Evolutionary conservation across 2,113 vertebrate genomes (phyloP), one percentile per base, ranked within the genome.

Genomic region (Bostrychus sinensis): DNA sequence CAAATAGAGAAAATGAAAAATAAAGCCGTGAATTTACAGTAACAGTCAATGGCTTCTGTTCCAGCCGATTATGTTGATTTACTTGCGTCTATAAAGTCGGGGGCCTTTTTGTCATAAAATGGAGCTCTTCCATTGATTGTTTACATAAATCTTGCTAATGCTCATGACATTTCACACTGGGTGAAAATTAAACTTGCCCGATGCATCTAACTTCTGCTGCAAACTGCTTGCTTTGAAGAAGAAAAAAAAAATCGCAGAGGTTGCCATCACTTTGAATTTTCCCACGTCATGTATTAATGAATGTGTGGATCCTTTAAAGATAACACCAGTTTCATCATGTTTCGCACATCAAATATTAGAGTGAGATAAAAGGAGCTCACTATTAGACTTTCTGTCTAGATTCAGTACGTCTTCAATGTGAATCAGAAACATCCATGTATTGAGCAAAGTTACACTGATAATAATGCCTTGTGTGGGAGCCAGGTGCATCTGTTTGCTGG

Each of bases 101-200:
- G 5, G 16, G 26, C 37, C 54, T 70, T 59, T 41, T 28, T 56
- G 70, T 14, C 26, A 25, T 86, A 77, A 78, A 83, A 74, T 56
- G 54, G 63, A 71, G 72, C 81, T 78, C 65, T 83, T 79, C 63
- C 28, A 39, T 59, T 73, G 68, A 80, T 80, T 86, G 76, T 77
- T 76, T 48, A 64, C 66, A 76, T 84, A 72, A 80, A 86, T 83
- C 67, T 61, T 36, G 39, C 54, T 64, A 39, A 50, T 34, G 14
- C 42, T 67, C 6, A 11, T 70, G 62, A 32, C 58, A 64, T 73
- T 78, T 75, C 42, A 70, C 19, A 50, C 48, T 19, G 43, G 48
- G 26, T 57, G 57, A 78, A 81, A 72, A 78, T 76, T 34, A 69
- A 71, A 70, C 30, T 41, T 10, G 16, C 46, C 16, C 42, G 50